These are phyloP conservation scores for Dallia pectoralis DNA, from an alignment of 2,797 vertebrate species.

Conservation along the genomic window DNA sequence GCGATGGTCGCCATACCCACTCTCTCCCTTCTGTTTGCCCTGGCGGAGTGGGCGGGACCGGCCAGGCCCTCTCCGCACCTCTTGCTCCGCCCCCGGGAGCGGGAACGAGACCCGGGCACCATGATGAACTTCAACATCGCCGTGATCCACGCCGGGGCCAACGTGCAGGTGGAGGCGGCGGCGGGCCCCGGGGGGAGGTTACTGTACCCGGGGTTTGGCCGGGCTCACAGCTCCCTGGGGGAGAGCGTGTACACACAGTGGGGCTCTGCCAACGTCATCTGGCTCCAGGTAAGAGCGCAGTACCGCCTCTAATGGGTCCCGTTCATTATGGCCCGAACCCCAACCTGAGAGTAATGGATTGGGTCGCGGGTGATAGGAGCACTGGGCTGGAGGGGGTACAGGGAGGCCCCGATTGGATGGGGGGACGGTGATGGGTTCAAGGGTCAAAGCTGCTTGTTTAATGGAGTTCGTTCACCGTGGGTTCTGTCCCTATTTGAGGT, in stretches of 20 bases:
- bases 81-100: conserved; percentile 77
- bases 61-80: conserved; percentile 87
- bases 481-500: background rate
- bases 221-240: conserved; percentile 78
- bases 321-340: conserved; percentile 6
- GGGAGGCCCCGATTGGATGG: too few species aligned
- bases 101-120: conserved; percentile 80
- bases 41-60: conserved; percentile 80
- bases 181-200: conserved; percentile 73
- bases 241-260: conserved; percentile 81
- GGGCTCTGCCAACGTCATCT: conserved; percentile 81
- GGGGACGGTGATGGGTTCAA: background rate
- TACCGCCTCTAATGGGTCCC: background rate
- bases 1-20: conserved; percentile 83
- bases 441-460: background rate
- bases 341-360: background rate
- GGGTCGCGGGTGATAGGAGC: background rate
- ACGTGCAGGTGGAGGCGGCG: conserved; percentile 73
- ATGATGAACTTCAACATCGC: conserved; percentile 92
- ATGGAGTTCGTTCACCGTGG: background rate
- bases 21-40: conserved; percentile 82
- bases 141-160: conserved; percentile 81
- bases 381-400: background rate
- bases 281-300: conserved; percentile 76
- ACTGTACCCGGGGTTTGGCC: conserved; percentile 76